Evolutionary conservation across 2,888 invertebrate genomes (phyloP).

Genomic region (Plusia festucae): DNA sequence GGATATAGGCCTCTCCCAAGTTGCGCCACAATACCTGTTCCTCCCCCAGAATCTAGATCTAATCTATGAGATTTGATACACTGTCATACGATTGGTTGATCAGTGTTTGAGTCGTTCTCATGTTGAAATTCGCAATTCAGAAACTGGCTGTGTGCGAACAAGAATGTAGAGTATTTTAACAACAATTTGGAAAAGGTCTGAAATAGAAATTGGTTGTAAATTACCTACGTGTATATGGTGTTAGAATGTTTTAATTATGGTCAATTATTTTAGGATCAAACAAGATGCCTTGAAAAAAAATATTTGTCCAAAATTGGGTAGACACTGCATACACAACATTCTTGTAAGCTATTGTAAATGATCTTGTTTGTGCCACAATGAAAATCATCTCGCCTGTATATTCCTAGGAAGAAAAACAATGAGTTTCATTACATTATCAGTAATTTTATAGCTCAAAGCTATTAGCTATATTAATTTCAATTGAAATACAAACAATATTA

Average conservation of each 20-base stretch:
- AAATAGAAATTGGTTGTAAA: slow-evolving; percentile 10
- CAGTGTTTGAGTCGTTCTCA: no score
- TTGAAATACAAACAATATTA: background rate
- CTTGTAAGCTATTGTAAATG: background rate
- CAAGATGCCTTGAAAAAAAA: background rate
- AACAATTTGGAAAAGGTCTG: slow-evolving; percentile 12
- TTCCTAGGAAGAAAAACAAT: slow-evolving; percentile 7
- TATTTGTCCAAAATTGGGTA: background rate
- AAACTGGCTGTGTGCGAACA: slow-evolving; percentile 14
- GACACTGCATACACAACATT: no score
- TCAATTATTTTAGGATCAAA: background rate
- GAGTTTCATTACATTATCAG: slow-evolving; percentile 41
- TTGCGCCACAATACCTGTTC: no score
- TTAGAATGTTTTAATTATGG: background rate
- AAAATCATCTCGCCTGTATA: background rate
- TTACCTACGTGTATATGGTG: background rate
- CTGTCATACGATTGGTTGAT: no score
- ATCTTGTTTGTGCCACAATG: background rate
- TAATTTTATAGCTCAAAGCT: slow-evolving; percentile 32
- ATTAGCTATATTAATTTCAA: background rate
- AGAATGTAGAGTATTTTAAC: slow-evolving; percentile 26
- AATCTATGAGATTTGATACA: no score
- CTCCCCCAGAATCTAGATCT: no score
- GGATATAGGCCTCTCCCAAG: no score
- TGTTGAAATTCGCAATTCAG: no score